Evolutionary conservation across 2,113 vertebrate genomes (phyloP).

Genomic region (Semnornis frantzii): DNA sequence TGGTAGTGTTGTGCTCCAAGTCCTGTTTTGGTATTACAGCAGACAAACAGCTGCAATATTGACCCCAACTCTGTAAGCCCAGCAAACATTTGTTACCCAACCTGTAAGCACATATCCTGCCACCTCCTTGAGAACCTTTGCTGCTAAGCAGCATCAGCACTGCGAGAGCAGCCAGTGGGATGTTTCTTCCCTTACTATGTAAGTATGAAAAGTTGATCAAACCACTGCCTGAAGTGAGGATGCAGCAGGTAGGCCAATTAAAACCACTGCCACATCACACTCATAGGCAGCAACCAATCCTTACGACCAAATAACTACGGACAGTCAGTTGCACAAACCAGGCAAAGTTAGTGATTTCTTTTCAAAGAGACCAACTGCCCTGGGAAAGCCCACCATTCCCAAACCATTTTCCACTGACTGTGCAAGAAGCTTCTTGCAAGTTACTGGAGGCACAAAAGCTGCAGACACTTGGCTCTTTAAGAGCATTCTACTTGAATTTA

Average conservation of each 20-base stretch:
- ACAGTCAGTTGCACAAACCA: not conserved
- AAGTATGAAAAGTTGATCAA: not conserved
- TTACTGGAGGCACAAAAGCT: constrained; percentile 10
- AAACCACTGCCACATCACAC: not conserved
- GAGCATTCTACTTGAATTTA: constrained; percentile 20
- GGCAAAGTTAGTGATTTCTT: not conserved
- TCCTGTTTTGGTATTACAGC: rapidly evolving
- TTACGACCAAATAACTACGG: not conserved
- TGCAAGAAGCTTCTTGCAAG: not conserved
- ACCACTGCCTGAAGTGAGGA: not conserved
- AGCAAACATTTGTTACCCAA: not conserved
- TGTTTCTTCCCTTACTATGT: not conserved
- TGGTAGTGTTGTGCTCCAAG: rapidly evolving
- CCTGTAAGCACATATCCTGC: rapidly evolving
- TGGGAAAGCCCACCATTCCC: not conserved
- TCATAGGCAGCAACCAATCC: rapidly evolving
- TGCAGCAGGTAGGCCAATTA: not conserved
- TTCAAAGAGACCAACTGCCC: not conserved
- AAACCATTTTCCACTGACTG: not conserved
- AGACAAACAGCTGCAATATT: not conserved
- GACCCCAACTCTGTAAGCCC: not conserved
- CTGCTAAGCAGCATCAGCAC: not conserved
- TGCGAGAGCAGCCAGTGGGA: not conserved
- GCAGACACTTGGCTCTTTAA: not conserved
- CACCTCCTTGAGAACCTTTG: rapidly evolving